These are phyloP conservation scores for Lamellibrachia satsuma DNA, from an alignment of 2,888 invertebrate species.

Conservation along the genomic window DNA sequence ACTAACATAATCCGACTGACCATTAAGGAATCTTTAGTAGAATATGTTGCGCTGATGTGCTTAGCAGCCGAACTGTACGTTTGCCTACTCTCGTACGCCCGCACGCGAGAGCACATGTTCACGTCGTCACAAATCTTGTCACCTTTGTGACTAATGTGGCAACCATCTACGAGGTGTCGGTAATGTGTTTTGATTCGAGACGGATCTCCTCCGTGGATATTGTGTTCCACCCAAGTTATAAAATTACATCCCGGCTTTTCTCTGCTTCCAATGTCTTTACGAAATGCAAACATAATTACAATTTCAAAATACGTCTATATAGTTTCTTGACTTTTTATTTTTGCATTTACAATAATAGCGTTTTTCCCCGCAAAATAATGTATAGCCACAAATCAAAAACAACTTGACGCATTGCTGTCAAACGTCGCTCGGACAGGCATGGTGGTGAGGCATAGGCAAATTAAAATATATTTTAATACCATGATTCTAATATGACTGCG, in stretches of 20 bases:
- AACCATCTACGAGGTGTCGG: background rate
- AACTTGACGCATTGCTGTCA: too few species aligned
- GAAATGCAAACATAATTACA: background rate
- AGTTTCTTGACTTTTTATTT: background rate
- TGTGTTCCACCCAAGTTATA: background rate
- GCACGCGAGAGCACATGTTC: background rate
- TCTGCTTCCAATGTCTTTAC: too few species aligned
- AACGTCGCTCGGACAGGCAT: too few species aligned
- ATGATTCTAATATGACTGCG: too few species aligned
- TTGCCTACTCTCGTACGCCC: background rate
- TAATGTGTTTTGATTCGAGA: background rate
- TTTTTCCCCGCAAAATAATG: background rate
- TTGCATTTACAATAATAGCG: background rate
- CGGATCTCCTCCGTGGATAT: background rate
- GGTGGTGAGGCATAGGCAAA: too few species aligned
- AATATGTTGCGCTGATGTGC: background rate
- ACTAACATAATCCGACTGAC: background rate
- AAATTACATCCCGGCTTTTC: background rate
- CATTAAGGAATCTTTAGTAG: background rate
- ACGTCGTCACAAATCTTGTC: background rate
- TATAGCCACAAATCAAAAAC: too few species aligned
- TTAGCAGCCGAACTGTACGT: background rate
- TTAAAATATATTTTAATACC: too few species aligned
- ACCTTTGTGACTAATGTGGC: background rate
- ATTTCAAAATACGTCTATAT: background rate